Percentiles rank a stretch among this genome's conserved stretches.
Conservation (phyloP, 2,113 vertebrate genomes). For the Psilopogon haemacephalus region DNA sequence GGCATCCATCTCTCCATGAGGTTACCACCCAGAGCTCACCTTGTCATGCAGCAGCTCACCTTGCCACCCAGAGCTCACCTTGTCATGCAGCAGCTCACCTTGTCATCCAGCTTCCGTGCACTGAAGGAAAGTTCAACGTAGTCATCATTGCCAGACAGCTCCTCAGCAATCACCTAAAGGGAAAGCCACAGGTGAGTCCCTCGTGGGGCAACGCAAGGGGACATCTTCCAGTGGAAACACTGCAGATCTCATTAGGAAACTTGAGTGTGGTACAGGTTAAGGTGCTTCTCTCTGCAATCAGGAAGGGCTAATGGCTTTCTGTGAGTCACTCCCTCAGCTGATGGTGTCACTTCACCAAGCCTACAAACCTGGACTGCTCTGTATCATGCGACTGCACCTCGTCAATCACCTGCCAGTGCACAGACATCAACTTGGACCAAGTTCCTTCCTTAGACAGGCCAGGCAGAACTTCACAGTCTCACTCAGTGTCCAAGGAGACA, state of each 20-base stretch:
- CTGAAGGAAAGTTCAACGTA: slow-evolving; percentile 97
- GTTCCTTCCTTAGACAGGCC: neutral
- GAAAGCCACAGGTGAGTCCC: slow-evolving; percentile 27
- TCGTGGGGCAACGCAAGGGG: neutral
- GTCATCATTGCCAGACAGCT: slow-evolving; percentile 95
- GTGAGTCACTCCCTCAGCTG: neutral
- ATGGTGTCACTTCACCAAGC: neutral
- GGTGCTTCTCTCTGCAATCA: neutral
- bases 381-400: rapidly evolving
- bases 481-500: neutral
- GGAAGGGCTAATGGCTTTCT: neutral
- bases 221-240: neutral
- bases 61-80: slow-evolving; percentile 85
- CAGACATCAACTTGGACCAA: neutral
- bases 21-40: slow-evolving; percentile 32
- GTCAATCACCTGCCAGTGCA: neutral
- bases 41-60: slow-evolving; percentile 73
- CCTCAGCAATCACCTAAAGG: slow-evolving; percentile 91
- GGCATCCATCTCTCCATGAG: slow-evolving; percentile 51
- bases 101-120: slow-evolving; percentile 96
- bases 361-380: neutral
- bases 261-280: neutral
- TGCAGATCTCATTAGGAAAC: neutral
- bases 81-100: slow-evolving; percentile 77
- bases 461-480: neutral